Evolutionary conservation across 2,797 vertebrate genomes (phyloP).

Genomic region (Coregonus ussuriensis): DNA sequence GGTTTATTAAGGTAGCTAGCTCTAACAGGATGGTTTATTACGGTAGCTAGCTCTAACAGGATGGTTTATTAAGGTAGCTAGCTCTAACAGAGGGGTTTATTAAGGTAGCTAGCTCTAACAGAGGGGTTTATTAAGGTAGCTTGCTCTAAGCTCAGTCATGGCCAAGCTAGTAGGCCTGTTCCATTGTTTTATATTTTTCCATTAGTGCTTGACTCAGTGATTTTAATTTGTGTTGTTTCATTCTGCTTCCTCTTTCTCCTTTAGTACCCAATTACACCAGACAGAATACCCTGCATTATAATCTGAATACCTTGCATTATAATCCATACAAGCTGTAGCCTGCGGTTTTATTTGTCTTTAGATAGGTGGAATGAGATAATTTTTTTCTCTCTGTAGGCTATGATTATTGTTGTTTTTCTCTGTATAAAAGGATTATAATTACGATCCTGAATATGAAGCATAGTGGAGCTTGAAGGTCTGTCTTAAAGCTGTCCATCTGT

Average conservation of each 20-base stretch:
- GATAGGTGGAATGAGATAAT: neutral
- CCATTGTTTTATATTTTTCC: too few relatives aligned
- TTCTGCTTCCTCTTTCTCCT: neutral
- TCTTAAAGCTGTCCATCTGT: constrained; percentile 34
- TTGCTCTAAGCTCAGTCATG: neutral
- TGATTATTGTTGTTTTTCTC: neutral
- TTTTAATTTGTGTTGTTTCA: neutral
- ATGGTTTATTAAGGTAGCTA: too few relatives aligned
- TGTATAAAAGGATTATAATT: constrained; percentile 6
- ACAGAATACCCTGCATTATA: neutral
- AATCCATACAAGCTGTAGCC: neutral
- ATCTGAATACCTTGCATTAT: neutral
- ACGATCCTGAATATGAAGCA: constrained; percentile 23
- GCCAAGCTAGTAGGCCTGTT: too few relatives aligned
- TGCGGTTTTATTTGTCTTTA: neutral
- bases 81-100: too few relatives aligned
- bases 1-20: too few relatives aligned
- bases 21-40: too few relatives aligned
- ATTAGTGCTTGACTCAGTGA: neutral
- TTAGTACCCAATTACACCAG: neutral
- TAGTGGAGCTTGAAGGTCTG: constrained; percentile 22
- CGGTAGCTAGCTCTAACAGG: too few relatives aligned
- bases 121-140: too few relatives aligned
- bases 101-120: too few relatives aligned
- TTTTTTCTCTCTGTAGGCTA: neutral